Conservation (phyloP, 2,888 invertebrate genomes). For the Steinernema carpocapsae region DNA sequence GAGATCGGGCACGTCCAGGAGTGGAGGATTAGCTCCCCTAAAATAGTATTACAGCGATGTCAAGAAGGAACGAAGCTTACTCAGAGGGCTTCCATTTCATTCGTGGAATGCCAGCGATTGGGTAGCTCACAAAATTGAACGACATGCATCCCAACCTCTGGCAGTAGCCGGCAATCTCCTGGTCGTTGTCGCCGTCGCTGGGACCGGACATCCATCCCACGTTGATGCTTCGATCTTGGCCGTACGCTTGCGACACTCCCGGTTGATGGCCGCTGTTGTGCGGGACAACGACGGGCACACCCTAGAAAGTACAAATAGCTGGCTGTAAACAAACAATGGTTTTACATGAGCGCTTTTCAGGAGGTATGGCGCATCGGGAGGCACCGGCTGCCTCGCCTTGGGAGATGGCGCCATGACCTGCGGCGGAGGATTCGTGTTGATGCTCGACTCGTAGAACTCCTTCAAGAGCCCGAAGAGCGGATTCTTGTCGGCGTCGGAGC, state of each 20-base stretch:
- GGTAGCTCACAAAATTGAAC: slow-evolving; percentile 59
- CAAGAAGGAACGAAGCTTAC: slow-evolving; percentile 34
- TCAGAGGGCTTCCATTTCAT: slow-evolving; percentile 43
- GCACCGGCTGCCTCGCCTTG: background rate
- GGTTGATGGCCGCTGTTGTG: background rate
- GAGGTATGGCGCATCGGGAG: slow-evolving; percentile 1
- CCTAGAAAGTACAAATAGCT: background rate
- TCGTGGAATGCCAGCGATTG: slow-evolving; percentile 55
- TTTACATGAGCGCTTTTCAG: slow-evolving; percentile 20
- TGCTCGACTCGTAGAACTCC: slow-evolving; percentile 25
- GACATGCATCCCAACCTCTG: slow-evolving; percentile 42
- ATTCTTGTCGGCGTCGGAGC: slow-evolving; percentile 24
- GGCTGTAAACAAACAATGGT: background rate
- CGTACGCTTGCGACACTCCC: slow-evolving; percentile 8
- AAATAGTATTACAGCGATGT: slow-evolving; percentile 15
- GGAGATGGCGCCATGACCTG: background rate
- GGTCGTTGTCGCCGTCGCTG: slow-evolving; percentile 40
- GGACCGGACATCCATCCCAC: slow-evolving; percentile 52
- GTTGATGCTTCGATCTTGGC: slow-evolving; percentile 42
- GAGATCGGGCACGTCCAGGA: slow-evolving; percentile 56
- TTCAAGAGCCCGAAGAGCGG: slow-evolving; percentile 7
- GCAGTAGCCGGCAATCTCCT: slow-evolving; percentile 40
- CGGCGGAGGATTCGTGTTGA: slow-evolving; percentile 5
- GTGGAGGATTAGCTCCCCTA: slow-evolving; percentile 47
- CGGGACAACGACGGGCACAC: slow-evolving; percentile 11